A percentile compares a stretch with the other conserved stretches of the same genome.
These are phyloP conservation scores for Bufotes viridis DNA, from an alignment of 2,797 vertebrate species.

Conservation along the genomic window DNA sequence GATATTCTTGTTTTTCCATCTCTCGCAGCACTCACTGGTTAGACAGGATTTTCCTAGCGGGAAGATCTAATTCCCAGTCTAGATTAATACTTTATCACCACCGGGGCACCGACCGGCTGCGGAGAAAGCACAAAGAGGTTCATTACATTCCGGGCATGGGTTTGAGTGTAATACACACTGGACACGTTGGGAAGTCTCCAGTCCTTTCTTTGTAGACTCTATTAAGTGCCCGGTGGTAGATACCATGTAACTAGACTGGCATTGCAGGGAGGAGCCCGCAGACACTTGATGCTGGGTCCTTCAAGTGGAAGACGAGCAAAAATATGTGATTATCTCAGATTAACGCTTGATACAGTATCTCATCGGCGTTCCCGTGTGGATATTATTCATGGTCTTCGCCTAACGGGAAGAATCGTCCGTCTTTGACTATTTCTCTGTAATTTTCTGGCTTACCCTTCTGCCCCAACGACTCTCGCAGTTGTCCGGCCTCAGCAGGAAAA, in stretches of 20 bases:
- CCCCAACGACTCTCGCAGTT: background rate
- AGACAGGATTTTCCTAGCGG: conserved; percentile 50
- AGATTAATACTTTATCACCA: conserved; percentile 51
- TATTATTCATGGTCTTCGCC: conserved; percentile 23
- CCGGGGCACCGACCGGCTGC: conserved; percentile 33
- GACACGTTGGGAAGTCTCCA: conserved; percentile 1
- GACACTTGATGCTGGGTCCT: background rate
- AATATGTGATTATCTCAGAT: background rate
- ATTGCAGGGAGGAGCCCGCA: background rate
- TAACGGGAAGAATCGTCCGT: background rate
- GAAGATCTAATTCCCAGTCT: conserved; percentile 40
- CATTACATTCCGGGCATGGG: conserved; percentile 53
- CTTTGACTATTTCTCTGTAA: background rate
- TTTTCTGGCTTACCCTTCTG: background rate
- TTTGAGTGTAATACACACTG: conserved; percentile 11
- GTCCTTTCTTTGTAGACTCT: conserved; percentile 34
- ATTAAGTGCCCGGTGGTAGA: conserved; percentile 23
- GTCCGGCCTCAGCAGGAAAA: conserved; percentile 8
- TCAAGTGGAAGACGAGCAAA: background rate
- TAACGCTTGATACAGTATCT: background rate
- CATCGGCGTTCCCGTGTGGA: background rate
- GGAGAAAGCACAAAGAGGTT: conserved; percentile 41
- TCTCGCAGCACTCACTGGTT: conserved; percentile 29
- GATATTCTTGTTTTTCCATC: conserved; percentile 41
- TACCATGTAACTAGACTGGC: conserved; percentile 3